Evolutionary conservation across 1,140 invertebrate species (phyloP), one percentile per base, ranked within the genome.

Genomic region (Drosophila arawakana): DNA sequence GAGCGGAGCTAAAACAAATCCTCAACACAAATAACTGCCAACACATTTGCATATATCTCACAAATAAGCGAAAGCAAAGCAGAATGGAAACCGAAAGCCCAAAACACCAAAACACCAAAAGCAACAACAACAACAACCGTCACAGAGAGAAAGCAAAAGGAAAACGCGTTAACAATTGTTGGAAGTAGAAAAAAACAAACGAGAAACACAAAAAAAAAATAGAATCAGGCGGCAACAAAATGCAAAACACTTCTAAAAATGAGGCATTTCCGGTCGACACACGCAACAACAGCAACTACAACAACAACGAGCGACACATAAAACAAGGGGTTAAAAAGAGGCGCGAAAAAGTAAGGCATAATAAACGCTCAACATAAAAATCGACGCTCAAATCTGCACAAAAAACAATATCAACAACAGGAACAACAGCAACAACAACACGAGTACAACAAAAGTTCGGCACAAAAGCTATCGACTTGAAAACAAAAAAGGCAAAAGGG

Each of bases 171-270:
- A 65, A 75, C 68, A 63, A 75, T 75, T 76, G 68, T 65, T 54
- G 46, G 25, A 30, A 30, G 25, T 30, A 30, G 6, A 30, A 30
- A 52, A 65, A 44, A 47, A 47, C n/a, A 49, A 18, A 30, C n/a
- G n/a, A 7, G 13, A 30, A 43, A 63, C 13, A 15, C 43, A 55
- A 46, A 44, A 34, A 61, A 61, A 69, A 76, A 78, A 41, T 41
- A 41, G 35, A 70, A 67, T 63, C 50, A 46, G 54, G 34, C 58
- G 83, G 81, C 80, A 86, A 85, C 81, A 88, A 88, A 86, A 88
- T 88, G 83, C 83, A 88, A 88, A 88, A 88, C 83, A 88, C 83
- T 88, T 88, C 76, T 78, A 74, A 80, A 88, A 88, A 88, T 88
- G 84, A 88, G 83, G 80, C 84, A 88, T 83, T 88, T 88, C 83